A percentile compares a stretch with the other conserved stretches of the same genome.
Evolutionary conservation across 2,888 invertebrate genomes (phyloP).

Genomic region (Aethes cnicana): DNA sequence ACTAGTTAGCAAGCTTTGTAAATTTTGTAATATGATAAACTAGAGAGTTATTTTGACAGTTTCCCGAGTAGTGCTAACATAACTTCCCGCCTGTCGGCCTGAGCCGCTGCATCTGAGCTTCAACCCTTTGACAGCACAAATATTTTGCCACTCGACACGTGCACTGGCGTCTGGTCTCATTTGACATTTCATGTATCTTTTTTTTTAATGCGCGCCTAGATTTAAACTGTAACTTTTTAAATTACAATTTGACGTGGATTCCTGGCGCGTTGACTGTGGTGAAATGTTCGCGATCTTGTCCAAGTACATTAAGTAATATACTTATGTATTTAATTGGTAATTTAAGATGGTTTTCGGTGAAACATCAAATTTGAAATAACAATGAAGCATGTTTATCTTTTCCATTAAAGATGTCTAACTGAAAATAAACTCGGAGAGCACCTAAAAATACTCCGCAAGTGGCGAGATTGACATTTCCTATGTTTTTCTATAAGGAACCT

Average conservation of each 20-base stretch:
- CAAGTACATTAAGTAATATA: no score
- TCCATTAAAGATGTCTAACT: constrained; percentile 8
- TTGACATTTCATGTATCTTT: constrained; percentile 1
- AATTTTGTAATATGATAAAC: background rate
- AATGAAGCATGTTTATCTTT: constrained; percentile 6
- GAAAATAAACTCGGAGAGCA: constrained; percentile 25
- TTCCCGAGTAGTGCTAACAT: constrained; percentile 17
- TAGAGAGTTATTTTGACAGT: background rate
- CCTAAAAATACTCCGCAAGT: constrained; percentile 27
- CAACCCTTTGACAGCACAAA: constrained; percentile 65
- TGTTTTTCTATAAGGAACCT: constrained; percentile 45
- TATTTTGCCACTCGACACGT: constrained; percentile 70
- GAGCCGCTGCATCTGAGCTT: constrained; percentile 50
- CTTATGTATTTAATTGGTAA: no score
- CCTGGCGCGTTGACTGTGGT: no score
- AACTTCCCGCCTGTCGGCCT: constrained; percentile 40
- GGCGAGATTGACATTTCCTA: constrained; percentile 55
- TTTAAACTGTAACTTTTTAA: background rate
- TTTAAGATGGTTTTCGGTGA: no score
- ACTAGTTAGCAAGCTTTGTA: background rate
- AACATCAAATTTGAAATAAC: background rate
- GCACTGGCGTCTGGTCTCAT: background rate
- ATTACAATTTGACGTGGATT: no score
- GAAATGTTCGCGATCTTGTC: no score
- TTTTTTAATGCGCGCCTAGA: no score